Evolutionary conservation across 1,140 invertebrate species (phyloP).

Genomic region (Argopecten irradians): DNA sequence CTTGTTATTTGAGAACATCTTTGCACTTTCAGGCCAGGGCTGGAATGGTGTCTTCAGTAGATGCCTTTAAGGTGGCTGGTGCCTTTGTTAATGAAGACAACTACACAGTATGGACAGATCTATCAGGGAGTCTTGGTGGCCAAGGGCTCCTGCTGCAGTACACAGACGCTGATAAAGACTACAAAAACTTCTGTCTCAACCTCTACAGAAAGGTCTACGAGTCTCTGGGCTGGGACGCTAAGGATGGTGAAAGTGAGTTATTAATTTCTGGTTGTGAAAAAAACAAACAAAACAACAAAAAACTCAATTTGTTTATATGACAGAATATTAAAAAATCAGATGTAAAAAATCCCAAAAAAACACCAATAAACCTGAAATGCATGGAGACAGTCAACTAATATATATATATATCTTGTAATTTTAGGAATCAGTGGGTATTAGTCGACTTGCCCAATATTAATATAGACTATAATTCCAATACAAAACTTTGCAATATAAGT

Average conservation of each 20-base stretch:
- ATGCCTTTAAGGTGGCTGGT: slow-evolving; percentile 85
- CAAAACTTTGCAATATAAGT: too few relatives aligned
- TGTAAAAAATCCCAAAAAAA: too few relatives aligned
- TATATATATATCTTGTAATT: too few relatives aligned
- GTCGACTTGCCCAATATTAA: too few relatives aligned
- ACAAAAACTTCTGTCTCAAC: slow-evolving; percentile 84
- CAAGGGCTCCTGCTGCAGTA: slow-evolving; percentile 86
- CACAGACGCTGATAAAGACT: slow-evolving; percentile 84
- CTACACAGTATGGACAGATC: slow-evolving; percentile 94
- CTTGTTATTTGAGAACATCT: too few relatives aligned
- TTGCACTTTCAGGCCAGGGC: slow-evolving; percentile 83
- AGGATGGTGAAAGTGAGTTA: slow-evolving; percentile 72
- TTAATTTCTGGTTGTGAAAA: neutral
- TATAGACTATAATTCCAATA: too few relatives aligned
- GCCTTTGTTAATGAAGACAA: slow-evolving; percentile 92
- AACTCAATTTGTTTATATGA: too few relatives aligned
- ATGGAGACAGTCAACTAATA: too few relatives aligned
- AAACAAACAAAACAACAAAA: too few relatives aligned
- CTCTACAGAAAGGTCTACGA: slow-evolving; percentile 84
- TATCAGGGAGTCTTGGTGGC: slow-evolving; percentile 86
- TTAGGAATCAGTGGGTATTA: too few relatives aligned
- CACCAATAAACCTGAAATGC: too few relatives aligned
- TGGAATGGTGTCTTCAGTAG: slow-evolving; percentile 87
- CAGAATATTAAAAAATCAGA: too few relatives aligned
- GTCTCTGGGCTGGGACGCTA: slow-evolving; percentile 84